phyloP scores from a whole-genome alignment of 2,113 vertebrate genomes.

The Phylloscopus trochiloides region DNA sequence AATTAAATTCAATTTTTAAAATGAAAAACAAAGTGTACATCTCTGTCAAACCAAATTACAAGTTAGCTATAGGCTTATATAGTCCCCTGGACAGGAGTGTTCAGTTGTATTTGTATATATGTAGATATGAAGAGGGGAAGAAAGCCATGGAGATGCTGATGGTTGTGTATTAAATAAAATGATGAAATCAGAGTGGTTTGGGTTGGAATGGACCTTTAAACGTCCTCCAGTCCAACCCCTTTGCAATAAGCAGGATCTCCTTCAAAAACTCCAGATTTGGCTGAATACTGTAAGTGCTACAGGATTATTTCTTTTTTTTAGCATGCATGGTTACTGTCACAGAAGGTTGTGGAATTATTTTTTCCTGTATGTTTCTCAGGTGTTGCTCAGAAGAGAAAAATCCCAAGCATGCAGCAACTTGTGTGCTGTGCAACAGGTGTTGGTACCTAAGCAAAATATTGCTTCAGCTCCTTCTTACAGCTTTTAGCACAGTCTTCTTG shows the following conservation, averaged over 20 bases:
- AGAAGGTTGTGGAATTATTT: background rate
- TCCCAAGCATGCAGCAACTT: background rate
- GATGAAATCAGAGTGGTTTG: background rate
- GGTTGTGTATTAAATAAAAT: background rate
- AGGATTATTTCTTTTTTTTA: background rate
- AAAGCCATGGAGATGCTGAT: background rate
- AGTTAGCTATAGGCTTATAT: background rate
- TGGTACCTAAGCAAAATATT: background rate
- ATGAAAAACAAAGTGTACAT: accelerated
- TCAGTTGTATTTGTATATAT: accelerated
- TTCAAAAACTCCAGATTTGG: background rate
- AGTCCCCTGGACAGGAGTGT: too few relatives aligned
- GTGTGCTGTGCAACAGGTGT: background rate
- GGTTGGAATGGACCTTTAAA: background rate
- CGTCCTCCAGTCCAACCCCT: too few relatives aligned
- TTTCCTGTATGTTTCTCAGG: background rate
- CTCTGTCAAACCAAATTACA: background rate
- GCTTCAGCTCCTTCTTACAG: background rate
- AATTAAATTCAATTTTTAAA: background rate
- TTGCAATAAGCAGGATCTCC: background rate
- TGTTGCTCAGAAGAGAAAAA: background rate
- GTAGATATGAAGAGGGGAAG: background rate
- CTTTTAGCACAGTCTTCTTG: background rate
- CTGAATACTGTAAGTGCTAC: background rate
- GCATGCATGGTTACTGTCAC: background rate